Evolutionary conservation across 2,888 invertebrate species (phyloP).

Genomic region (Euproctis similis): DNA sequence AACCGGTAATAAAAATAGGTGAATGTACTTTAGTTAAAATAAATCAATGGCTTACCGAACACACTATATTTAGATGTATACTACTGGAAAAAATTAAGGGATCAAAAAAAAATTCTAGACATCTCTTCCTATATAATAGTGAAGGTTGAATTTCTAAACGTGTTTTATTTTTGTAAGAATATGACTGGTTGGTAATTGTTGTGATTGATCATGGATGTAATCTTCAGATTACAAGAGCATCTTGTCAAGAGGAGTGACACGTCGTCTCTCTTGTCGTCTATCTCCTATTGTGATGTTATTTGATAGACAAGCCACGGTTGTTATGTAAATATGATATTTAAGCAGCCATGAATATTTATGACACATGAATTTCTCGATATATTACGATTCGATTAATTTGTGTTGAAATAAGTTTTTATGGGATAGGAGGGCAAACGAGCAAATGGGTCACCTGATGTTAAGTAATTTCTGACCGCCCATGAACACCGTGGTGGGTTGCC

Average conservation of each 20-base stretch:
- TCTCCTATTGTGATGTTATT: constrained; percentile 22
- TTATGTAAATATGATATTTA: constrained; percentile 22
- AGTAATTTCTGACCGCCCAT: too few species aligned
- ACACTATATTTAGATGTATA: constrained; percentile 20
- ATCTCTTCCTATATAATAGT: too few species aligned
- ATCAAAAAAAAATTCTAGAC: too few species aligned
- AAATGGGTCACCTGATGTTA: too few species aligned
- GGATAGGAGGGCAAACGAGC: too few species aligned
- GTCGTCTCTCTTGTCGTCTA: constrained; percentile 17
- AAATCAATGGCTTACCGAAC: constrained; percentile 20
- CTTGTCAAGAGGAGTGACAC: constrained; percentile 23
- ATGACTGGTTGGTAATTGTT: constrained; percentile 6
- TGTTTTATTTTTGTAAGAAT: background rate
- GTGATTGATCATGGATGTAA: constrained; percentile 16
- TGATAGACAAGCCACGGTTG: constrained; percentile 23
- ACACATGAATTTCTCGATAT: constrained; percentile 1
- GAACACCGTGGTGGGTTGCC: too few species aligned
- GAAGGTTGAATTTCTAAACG: background rate
- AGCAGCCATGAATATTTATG: constrained; percentile 23
- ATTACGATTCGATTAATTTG: too few species aligned
- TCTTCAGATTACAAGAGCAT: constrained; percentile 21
- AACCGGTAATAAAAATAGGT: too few species aligned
- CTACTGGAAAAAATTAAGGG: too few species aligned
- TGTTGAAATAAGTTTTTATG: too few species aligned
- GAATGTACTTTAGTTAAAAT: constrained; percentile 21